phyloP scores from a whole-genome alignment of 2,888 invertebrate species.

The Caradrina clavipalpis region DNA sequence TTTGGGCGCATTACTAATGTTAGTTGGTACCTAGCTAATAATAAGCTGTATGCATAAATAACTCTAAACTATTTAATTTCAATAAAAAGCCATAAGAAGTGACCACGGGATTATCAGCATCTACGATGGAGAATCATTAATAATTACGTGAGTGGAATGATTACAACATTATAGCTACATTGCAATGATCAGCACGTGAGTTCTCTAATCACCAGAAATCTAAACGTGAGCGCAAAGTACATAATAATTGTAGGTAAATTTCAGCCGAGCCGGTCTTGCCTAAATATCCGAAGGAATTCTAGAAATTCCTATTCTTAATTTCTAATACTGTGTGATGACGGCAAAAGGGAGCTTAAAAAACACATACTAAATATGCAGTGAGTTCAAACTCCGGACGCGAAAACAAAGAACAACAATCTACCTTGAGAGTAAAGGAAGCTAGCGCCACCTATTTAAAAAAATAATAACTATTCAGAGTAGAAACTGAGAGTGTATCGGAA shows the following conservation, averaged over 20 bases:
- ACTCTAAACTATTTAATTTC: background rate
- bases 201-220: background rate
- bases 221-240: background rate
- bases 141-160: background rate
- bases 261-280: background rate
- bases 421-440: conserved; percentile 1
- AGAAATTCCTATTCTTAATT: conserved; percentile 7
- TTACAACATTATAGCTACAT: conserved; percentile 1
- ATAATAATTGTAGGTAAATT: background rate
- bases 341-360: conserved; percentile 35
- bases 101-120: conserved; percentile 24
- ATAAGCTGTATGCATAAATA: conserved; percentile 12
- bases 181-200: background rate
- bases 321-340: conserved; percentile 22
- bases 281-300: background rate
- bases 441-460: conserved; percentile 29
- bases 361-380: conserved; percentile 36
- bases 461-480: conserved; percentile 22
- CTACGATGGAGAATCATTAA: background rate
- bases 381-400: conserved; percentile 40
- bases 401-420: conserved; percentile 48
- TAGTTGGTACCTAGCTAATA: background rate
- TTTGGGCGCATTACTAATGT: background rate
- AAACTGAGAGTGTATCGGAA: conserved; percentile 40
- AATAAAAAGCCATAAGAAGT: background rate